Evolutionary conservation across 2,888 invertebrate genomes (phyloP).

Genomic region (Dysmachus trigonus): DNA sequence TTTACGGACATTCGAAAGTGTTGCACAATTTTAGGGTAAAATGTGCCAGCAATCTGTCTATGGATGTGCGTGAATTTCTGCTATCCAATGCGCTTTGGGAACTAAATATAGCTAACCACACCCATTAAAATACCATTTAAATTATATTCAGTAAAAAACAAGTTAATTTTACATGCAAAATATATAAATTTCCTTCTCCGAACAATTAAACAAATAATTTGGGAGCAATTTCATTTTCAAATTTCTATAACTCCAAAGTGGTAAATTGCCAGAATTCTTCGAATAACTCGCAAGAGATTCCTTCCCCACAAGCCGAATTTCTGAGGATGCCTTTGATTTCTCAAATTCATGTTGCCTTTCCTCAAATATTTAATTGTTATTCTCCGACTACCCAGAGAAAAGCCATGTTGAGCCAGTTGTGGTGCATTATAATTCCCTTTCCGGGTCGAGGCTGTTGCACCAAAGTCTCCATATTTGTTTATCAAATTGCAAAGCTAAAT

Average conservation of each 20-base stretch:
- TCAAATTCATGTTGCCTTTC: not conserved
- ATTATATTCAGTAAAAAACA: not conserved
- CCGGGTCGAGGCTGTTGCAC: not conserved
- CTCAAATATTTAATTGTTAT: not conserved
- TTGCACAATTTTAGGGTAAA: not conserved
- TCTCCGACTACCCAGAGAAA: not conserved
- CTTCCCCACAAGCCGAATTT: not conserved
- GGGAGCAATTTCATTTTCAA: not conserved
- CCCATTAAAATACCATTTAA: not conserved
- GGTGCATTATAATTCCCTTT: not conserved
- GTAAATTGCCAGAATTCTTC: not conserved
- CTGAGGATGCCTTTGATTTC: not conserved
- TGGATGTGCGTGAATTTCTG: not conserved
- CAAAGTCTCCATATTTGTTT: not conserved
- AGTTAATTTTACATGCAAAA: not conserved
- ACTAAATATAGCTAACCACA: not conserved
- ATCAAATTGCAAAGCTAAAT: constrained; percentile 1
- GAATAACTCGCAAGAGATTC: not conserved
- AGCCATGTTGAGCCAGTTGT: not conserved
- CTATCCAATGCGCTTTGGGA: not conserved
- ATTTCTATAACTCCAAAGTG: not conserved
- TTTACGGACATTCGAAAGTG: not conserved
- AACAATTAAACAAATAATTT: not conserved
- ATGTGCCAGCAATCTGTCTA: not conserved
- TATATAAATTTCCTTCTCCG: not conserved